Evolutionary conservation across 2,797 vertebrate genomes (phyloP).

Genomic region (Semaprochilodus insignis): DNA sequence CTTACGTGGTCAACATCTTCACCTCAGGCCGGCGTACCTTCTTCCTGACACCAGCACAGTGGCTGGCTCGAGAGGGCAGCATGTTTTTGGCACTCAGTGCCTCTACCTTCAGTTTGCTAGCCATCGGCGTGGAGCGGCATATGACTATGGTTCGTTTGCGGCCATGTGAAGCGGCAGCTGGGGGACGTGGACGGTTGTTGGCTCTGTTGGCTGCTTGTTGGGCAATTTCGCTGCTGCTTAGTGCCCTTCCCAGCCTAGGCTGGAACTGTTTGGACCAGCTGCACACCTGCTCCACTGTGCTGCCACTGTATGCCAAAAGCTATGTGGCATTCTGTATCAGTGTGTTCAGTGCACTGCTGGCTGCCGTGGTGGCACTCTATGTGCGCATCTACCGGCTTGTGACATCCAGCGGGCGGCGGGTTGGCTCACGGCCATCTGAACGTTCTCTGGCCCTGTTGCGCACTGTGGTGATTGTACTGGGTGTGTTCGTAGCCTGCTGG

Average conservation of each 20-base stretch:
- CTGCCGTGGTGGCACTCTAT: conserved; percentile 81
- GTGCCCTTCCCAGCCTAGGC: conserved; percentile 78
- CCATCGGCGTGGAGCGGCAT: conserved; percentile 83
- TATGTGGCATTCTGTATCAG: conserved; percentile 83
- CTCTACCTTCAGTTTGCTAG: conserved; percentile 83
- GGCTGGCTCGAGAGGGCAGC: conserved; percentile 82
- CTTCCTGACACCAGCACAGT: conserved; percentile 76
- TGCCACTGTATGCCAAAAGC: conserved; percentile 81
- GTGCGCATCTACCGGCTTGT: conserved; percentile 84
- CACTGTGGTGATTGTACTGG: conserved; percentile 83
- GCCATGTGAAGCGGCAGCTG: conserved; percentile 72
- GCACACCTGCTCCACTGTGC: conserved; percentile 77
- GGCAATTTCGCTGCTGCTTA: conserved; percentile 78
- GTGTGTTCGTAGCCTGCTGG: conserved; percentile 82
- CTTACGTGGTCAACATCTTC: conserved; percentile 82
- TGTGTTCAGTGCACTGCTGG: conserved; percentile 77
- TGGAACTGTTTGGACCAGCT: conserved; percentile 80
- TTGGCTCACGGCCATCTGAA: conserved; percentile 79
- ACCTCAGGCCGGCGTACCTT: conserved; percentile 79
- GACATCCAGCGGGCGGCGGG: conserved; percentile 78
- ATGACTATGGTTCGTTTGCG: conserved; percentile 83
- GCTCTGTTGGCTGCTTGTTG: conserved; percentile 80
- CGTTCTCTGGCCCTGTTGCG: conserved; percentile 79
- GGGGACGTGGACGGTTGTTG: conserved; percentile 75
- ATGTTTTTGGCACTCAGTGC: conserved; percentile 84